Conservation (phyloP, 1,140 invertebrate genomes). For the Conus betulinus region DNA sequence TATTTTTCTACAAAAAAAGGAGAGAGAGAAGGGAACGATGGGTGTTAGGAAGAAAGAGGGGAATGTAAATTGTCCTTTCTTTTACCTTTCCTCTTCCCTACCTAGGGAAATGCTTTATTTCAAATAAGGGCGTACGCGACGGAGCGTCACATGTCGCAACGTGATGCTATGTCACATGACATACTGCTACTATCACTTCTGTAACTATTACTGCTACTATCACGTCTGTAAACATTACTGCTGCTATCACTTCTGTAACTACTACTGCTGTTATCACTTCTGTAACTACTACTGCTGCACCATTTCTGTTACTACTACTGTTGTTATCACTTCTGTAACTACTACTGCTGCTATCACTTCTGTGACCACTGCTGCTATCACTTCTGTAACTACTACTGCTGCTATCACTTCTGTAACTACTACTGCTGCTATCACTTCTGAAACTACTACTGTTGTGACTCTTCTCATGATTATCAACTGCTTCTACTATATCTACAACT, state of each 20-base stretch:
- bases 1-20: not conserved
- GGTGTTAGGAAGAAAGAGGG: too few relatives aligned
- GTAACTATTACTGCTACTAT: too few relatives aligned
- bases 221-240: too few relatives aligned
- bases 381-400: not conserved
- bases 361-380: too few relatives aligned
- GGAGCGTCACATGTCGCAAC: too few relatives aligned
- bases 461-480: not conserved
- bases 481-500: not conserved
- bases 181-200: not conserved
- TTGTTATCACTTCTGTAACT: not conserved
- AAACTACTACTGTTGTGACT: not conserved
- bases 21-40: not conserved
- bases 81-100: too few relatives aligned
- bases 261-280: not conserved
- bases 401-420: not conserved
- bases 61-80: too few relatives aligned
- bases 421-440: not conserved
- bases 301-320: not conserved
- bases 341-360: not conserved
- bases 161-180: not conserved
- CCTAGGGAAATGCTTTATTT: too few relatives aligned
- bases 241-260: not conserved
- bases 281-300: not conserved
- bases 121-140: too few relatives aligned